phyloP scores from a whole-genome alignment of 2,888 invertebrate species.

The Pterostichus niger region DNA sequence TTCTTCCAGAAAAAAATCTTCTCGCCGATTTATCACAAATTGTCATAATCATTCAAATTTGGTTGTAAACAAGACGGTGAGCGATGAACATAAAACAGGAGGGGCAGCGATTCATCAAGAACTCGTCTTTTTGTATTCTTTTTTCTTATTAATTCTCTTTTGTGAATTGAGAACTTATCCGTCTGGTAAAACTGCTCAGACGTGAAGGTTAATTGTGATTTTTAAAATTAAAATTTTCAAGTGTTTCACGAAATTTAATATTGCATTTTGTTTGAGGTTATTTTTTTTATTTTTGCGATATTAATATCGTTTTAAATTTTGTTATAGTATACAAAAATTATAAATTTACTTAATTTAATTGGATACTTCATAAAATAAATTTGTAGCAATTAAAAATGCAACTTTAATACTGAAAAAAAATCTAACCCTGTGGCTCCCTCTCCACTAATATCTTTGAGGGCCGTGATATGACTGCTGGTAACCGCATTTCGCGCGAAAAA shows the following conservation, averaged over 20 bases:
- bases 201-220: conserved; percentile 10
- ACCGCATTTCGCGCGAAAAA: too few species aligned
- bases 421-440: too few species aligned
- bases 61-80: conserved; percentile 47
- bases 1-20: not conserved
- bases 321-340: too few species aligned
- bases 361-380: too few species aligned
- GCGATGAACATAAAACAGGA: conserved; percentile 17
- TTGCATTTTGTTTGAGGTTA: not conserved
- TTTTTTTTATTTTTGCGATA: not conserved
- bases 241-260: conserved; percentile 18
- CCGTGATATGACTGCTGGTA: too few species aligned
- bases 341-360: too few species aligned
- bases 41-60: conserved; percentile 55
- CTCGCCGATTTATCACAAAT: conserved; percentile 45
- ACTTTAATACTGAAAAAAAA: too few species aligned
- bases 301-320: not conserved
- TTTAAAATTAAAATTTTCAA: conserved; percentile 15
- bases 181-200: conserved; percentile 8
- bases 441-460: too few species aligned
- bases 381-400: too few species aligned
- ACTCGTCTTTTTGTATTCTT: conserved; percentile 22
- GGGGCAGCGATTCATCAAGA: conserved; percentile 27
- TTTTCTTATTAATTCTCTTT: conserved; percentile 35
- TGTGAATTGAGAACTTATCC: conserved; percentile 10